Evolutionary conservation across 2,888 invertebrate species (phyloP).

Genomic region (Acleris holmiana): DNA sequence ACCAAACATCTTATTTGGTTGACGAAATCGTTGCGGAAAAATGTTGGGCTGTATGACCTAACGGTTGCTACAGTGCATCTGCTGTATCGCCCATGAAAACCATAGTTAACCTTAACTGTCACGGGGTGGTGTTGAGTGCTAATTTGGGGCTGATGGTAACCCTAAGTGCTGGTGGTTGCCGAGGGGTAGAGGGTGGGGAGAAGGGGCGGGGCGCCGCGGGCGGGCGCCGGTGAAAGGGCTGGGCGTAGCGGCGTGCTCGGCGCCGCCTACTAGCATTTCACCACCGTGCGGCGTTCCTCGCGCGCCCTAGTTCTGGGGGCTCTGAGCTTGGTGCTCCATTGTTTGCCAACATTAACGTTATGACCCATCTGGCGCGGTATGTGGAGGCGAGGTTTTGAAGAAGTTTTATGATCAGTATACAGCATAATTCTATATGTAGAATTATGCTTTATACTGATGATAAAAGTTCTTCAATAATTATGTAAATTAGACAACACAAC

Average conservation of each 20-base stretch:
- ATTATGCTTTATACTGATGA: background rate
- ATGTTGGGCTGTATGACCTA: too few species aligned
- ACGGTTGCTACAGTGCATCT: background rate
- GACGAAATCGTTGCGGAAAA: too few species aligned
- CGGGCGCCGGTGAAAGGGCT: conserved; percentile 79
- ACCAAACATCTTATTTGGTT: too few species aligned
- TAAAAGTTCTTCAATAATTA: background rate
- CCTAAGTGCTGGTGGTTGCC: conserved; percentile 59
- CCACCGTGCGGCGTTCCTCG: conserved; percentile 70
- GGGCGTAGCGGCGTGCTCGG: conserved; percentile 79
- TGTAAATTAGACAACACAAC: too few species aligned
- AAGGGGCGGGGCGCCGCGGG: conserved; percentile 69
- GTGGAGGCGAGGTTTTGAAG: conserved; percentile 4
- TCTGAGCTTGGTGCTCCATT: conserved; percentile 80
- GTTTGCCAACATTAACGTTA: conserved; percentile 60
- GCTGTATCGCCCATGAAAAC: background rate
- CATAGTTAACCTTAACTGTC: background rate
- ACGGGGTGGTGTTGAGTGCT: conserved; percentile 13
- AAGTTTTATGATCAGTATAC: background rate
- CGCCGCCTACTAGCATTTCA: conserved; percentile 79
- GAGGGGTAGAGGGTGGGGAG: conserved; percentile 62
- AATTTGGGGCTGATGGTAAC: conserved; percentile 40
- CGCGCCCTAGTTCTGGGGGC: conserved; percentile 77
- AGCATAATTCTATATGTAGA: background rate
- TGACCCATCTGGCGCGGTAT: conserved; percentile 3